phyloP scores from a whole-genome alignment of 2,888 invertebrate genomes.

The Pseudococcus viburni region DNA sequence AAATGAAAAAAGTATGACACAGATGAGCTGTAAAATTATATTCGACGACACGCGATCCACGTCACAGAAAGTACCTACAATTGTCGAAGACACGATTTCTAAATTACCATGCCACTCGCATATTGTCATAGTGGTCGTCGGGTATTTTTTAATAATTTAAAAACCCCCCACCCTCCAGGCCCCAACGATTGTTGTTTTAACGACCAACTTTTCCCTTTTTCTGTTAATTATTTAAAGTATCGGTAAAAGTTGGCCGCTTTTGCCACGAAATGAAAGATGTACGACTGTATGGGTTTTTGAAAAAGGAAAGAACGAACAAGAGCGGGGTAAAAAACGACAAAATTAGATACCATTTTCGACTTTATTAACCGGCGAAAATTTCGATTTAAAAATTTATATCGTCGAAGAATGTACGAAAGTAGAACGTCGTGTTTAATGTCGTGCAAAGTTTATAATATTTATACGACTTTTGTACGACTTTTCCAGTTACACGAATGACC shows the following conservation, averaged over 20 bases:
- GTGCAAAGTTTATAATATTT: slow-evolving; percentile 43
- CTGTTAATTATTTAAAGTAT: slow-evolving; percentile 20
- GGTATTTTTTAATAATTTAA: slow-evolving; percentile 19
- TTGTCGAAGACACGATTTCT: slow-evolving; percentile 23
- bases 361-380: slow-evolving; percentile 2
- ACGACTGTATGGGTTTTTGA: background rate
- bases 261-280: background rate
- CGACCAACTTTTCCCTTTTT: background rate
- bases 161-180: background rate
- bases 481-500: slow-evolving; percentile 36
- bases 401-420: slow-evolving; percentile 26
- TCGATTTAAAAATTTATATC: slow-evolving; percentile 8
- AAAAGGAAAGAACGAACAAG: background rate
- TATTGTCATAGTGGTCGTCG: background rate
- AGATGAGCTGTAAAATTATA: slow-evolving; percentile 10
- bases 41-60: slow-evolving; percentile 7
- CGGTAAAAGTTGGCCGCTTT: background rate
- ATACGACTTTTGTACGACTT: slow-evolving; percentile 47
- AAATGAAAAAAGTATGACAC: background rate
- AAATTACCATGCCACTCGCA: background rate
- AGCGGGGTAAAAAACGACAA: background rate
- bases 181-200: background rate
- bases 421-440: slow-evolving; percentile 24
- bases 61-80: background rate
- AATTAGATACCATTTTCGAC: slow-evolving; percentile 17